These are phyloP conservation scores for Orthosia gothica DNA, from an alignment of 2,888 invertebrate species.

Conservation along the genomic window DNA sequence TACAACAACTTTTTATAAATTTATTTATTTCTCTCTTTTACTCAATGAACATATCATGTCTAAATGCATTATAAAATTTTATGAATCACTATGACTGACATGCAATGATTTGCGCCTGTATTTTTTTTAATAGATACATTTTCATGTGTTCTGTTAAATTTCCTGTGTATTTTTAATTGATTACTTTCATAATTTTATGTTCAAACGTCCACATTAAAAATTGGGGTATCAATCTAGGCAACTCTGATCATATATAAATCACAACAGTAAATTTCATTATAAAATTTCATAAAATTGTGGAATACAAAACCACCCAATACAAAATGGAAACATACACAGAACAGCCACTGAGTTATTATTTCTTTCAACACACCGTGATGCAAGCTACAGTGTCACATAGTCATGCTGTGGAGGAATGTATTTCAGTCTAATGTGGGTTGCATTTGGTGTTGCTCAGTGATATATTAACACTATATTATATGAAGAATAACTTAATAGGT, in stretches of 20 bases:
- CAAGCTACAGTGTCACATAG: slow-evolving; percentile 55
- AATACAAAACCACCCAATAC: slow-evolving; percentile 65
- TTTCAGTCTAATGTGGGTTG: slow-evolving; percentile 80
- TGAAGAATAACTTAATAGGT: slow-evolving; percentile 68
- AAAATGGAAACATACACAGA: slow-evolving; percentile 65
- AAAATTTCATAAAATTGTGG: slow-evolving; percentile 64
- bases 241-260: slow-evolving; percentile 63
- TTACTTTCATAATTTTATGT: slow-evolving; percentile 49
- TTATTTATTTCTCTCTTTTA: slow-evolving; percentile 83
- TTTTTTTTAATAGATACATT: slow-evolving; percentile 64
- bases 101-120: slow-evolving; percentile 72
- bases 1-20: slow-evolving; percentile 73
- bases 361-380: slow-evolving; percentile 53
- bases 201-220: slow-evolving; percentile 55
- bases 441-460: slow-evolving; percentile 72
- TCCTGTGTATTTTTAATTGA: slow-evolving; percentile 33
- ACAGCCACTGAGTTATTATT: slow-evolving; percentile 43
- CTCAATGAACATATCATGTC: slow-evolving; percentile 83
- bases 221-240: slow-evolving; percentile 63
- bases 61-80: slow-evolving; percentile 84
- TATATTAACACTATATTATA: slow-evolving; percentile 67
- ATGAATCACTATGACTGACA: slow-evolving; percentile 78
- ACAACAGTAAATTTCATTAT: slow-evolving; percentile 67
- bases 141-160: slow-evolving; percentile 41
- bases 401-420: slow-evolving; percentile 77